Percentiles rank a stretch among this genome's conserved stretches.
These are phyloP conservation scores for Anaspis maculata DNA, from an alignment of 2,888 invertebrate species.

Conservation along the genomic window DNA sequence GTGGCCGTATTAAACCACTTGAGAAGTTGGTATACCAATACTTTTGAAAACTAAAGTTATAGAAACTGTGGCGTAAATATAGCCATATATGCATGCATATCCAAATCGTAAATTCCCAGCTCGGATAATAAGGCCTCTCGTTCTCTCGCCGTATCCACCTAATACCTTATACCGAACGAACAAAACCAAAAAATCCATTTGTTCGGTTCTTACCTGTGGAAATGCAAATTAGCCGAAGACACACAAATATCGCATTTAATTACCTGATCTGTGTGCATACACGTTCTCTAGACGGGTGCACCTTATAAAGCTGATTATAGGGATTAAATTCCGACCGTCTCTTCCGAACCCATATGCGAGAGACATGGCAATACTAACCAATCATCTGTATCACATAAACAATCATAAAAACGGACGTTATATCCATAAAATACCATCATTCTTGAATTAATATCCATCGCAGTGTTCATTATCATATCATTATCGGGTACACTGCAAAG, in stretches of 20 bases:
- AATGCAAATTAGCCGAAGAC: constrained; percentile 30
- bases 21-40: too few relatives aligned
- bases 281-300: constrained; percentile 13
- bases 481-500: constrained; percentile 26
- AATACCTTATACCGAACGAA: too few relatives aligned
- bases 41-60: too few relatives aligned
- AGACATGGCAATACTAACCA: constrained; percentile 37
- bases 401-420: constrained; percentile 43
- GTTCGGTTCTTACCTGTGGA: constrained; percentile 1
- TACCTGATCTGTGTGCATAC: constrained; percentile 24
- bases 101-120: too few relatives aligned
- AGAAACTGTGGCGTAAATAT: too few relatives aligned
- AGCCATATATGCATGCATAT: too few relatives aligned
- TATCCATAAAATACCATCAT: constrained; percentile 42
- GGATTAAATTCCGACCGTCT: constrained; percentile 25
- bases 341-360: constrained; percentile 10
- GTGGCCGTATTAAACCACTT: too few relatives aligned
- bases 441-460: constrained; percentile 39
- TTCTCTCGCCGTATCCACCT: too few relatives aligned
- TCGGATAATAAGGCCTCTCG: too few relatives aligned
- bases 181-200: too few relatives aligned
- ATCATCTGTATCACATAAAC: constrained; percentile 44
- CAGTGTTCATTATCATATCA: constrained; percentile 37
- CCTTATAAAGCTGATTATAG: constrained; percentile 16
- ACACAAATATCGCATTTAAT: constrained; percentile 39